These are phyloP conservation scores for Lamellibrachia columna DNA, from an alignment of 2,888 invertebrate species.

Conservation along the genomic window DNA sequence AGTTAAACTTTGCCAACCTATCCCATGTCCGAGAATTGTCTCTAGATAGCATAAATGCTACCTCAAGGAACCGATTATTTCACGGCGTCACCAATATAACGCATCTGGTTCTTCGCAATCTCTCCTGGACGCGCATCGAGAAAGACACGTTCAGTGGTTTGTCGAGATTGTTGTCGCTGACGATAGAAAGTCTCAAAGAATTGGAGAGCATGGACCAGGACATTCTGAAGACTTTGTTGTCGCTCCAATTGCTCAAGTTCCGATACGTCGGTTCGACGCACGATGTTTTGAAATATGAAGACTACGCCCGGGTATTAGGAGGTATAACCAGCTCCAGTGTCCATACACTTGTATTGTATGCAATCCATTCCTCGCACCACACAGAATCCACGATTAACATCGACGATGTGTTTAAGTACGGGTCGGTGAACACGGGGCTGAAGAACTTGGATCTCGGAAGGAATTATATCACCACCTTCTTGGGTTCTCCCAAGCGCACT, in stretches of 20 bases:
- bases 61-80: neutral
- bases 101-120: conserved; percentile 3
- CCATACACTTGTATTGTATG: neutral
- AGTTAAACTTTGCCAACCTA: neutral
- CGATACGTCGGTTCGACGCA: neutral
- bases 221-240: neutral
- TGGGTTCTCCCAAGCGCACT: too few species aligned
- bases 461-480: too few species aligned
- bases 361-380: neutral
- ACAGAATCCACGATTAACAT: neutral
- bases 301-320: neutral
- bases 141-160: neutral
- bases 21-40: neutral
- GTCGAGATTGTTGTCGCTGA: neutral
- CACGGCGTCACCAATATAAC: neutral
- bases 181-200: neutral
- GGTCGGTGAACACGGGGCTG: too few species aligned
- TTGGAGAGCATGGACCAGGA: neutral
- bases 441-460: too few species aligned
- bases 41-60: neutral
- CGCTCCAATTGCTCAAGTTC: neutral
- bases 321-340: neutral
- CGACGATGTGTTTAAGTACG: neutral
- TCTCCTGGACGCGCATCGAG: neutral
- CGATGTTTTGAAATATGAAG: neutral